A percentile compares a stretch with the other conserved stretches of the same genome.
Conservation (phyloP, 2,888 invertebrate genomes). For the Melinopterus prodromus region DNA sequence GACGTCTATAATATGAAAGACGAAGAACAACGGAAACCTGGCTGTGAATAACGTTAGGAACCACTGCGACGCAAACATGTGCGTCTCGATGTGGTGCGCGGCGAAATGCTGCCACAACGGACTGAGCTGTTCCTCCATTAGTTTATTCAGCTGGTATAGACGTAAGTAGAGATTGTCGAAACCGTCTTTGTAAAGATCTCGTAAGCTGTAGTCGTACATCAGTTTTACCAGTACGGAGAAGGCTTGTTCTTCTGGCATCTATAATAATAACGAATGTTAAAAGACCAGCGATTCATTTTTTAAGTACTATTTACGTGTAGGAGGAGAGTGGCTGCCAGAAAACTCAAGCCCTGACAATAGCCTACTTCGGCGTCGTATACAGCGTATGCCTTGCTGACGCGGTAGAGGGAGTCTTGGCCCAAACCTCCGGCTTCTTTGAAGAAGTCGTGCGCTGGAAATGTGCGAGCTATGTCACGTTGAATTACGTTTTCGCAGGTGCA, state of each 20-base stretch:
- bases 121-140: slow-evolving; percentile 90
- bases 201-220: slow-evolving; percentile 95
- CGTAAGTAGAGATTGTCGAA: slow-evolving; percentile 96
- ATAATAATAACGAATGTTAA: slow-evolving; percentile 39
- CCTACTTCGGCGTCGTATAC: slow-evolving; percentile 97
- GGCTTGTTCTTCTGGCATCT: slow-evolving; percentile 99
- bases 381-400: slow-evolving; percentile 97
- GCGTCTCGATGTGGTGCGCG: slow-evolving; percentile 88
- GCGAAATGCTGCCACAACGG: slow-evolving; percentile 84
- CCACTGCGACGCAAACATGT: slow-evolving; percentile 99
- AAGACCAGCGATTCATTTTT: not conserved
- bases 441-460: slow-evolving; percentile 98
- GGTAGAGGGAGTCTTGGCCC: slow-evolving; percentile 95
- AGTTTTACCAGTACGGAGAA: slow-evolving; percentile 95
- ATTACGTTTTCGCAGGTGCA: slow-evolving; percentile 95
- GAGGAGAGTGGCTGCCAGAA: slow-evolving; percentile 93
- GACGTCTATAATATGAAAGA: slow-evolving; percentile 97
- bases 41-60: slow-evolving; percentile 99
- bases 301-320: slow-evolving; percentile 79
- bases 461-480: slow-evolving; percentile 94
- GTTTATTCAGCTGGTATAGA: slow-evolving; percentile 91
- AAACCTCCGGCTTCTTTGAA: slow-evolving; percentile 95
- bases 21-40: slow-evolving; percentile 94
- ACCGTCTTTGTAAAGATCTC: slow-evolving; percentile 95
- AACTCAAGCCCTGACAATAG: slow-evolving; percentile 98